A percentile compares a stretch with the other conserved stretches of the same genome.
phyloP scores from a whole-genome alignment of 1,140 invertebrate genomes.

The Solenopsis invicta region DNA sequence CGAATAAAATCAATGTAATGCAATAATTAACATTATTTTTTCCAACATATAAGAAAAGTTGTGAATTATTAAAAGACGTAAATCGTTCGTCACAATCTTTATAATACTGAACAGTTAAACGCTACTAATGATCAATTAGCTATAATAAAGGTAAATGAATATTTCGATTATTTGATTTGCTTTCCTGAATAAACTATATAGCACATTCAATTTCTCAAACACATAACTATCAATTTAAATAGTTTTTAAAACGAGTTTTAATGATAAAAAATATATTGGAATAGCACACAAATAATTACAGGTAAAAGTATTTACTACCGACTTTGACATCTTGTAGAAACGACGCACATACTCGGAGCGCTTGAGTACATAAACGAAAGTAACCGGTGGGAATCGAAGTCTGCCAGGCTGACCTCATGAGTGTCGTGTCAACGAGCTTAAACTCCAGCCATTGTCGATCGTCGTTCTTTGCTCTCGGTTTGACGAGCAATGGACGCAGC shows the following conservation, averaged over 20 bases:
- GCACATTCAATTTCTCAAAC: neutral
- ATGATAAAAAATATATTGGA: neutral
- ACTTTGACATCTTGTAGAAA: slow-evolving; percentile 34
- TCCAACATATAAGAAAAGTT: neutral
- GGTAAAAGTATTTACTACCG: slow-evolving; percentile 29
- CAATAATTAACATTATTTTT: neutral
- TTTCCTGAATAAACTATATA: neutral
- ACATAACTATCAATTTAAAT: neutral
- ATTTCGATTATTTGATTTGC: neutral
- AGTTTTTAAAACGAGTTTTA: neutral
- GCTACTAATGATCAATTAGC: neutral
- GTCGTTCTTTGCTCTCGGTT: slow-evolving; percentile 41
- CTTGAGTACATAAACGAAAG: slow-evolving; percentile 58
- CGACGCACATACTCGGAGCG: slow-evolving; percentile 38
- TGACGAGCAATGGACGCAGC: slow-evolving; percentile 5
- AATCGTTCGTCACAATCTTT: neutral
- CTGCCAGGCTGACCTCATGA: slow-evolving; percentile 82
- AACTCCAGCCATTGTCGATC: slow-evolving; percentile 72
- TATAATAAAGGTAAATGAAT: neutral
- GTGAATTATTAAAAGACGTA: neutral
- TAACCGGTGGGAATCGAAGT: slow-evolving; percentile 82
- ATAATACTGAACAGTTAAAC: neutral
- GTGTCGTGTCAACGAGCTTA: slow-evolving; percentile 84
- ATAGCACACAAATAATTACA: slow-evolving; percentile 45
- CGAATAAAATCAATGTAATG: neutral